Evolutionary conservation across 2,113 vertebrate genomes (phyloP), one percentile per base, ranked within the genome.

Genomic region (Hippocampus mohnikei): DNA sequence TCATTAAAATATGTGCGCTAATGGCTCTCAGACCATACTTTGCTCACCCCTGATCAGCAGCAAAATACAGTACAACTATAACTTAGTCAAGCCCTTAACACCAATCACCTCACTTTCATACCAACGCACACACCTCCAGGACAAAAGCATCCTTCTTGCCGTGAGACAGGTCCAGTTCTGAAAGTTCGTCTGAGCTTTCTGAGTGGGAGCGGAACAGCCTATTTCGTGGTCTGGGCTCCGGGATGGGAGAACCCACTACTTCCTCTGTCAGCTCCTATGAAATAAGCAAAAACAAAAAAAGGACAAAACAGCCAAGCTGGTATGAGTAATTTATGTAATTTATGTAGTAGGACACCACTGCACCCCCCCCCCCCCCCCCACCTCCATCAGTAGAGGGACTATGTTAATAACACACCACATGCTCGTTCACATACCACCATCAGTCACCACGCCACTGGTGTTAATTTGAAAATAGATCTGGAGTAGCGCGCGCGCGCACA

Each of bases 101-200:
- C 11, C 10, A 42, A 63, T 9, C 11, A 13, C n/a, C 3, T 27
- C 21, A 37, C 50, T 66, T 61, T 37, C 21, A 16, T 10, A 63
- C 21, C 21, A 46, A 44, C 2, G 48, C 41, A 53, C 70, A 79
- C 85, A 98, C 97, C 95, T 99, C 97, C 84, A 99, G 90, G 55
- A 99, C 96, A 80, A 99, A 99, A 69, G 97, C 97, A 76, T 99
- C 97, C 84, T 99, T 99, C 81, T 98, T 98, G 8, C 97, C 97
- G 66, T 99, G 97, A 16, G 97, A 98, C 72, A 99, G 94, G 76
- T 99, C 97, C 69, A 99, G 88, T 81, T 99, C 97, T 73, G 92
- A 93, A 67, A 96, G 90, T 89, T 99, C 97, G 63, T 99, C 97
- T 29, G 97, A 98, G 77, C 97, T 99, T 91, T 99, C 97, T 0